Percentiles rank a stretch among this genome's conserved stretches.
phyloP scores from a whole-genome alignment of 2,113 vertebrate species.

The Cottus gobio region DNA sequence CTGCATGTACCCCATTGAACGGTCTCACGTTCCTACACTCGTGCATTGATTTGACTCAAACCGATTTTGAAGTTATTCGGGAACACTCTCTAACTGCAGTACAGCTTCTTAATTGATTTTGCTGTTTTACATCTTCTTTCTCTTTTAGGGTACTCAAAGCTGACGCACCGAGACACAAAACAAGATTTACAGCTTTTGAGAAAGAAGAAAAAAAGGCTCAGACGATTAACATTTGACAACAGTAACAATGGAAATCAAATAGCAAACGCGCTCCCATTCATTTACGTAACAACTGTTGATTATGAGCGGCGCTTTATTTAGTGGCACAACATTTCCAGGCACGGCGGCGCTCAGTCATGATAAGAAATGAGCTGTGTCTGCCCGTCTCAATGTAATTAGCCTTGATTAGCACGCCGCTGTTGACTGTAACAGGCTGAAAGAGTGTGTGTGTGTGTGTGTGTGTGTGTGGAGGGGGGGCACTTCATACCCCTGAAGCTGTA shows the following conservation, averaged over 20 bases:
- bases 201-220: not conserved
- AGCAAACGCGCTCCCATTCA: conserved; percentile 22
- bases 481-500: not conserved
- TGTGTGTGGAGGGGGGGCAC: not conserved
- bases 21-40: not conserved
- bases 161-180: not conserved
- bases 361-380: conserved; percentile 68
- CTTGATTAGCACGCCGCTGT: conserved; percentile 72
- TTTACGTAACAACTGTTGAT: conserved; percentile 59
- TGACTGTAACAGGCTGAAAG: conserved; percentile 55
- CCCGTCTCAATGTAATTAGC: conserved; percentile 73
- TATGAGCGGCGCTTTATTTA: conserved; percentile 50
- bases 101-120: not conserved
- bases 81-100: not conserved
- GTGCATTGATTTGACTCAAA: not conserved
- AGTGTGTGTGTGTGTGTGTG: not conserved
- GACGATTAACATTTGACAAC: conserved; percentile 46
- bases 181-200: conserved; percentile 22
- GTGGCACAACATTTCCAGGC: conserved; percentile 22
- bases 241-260: conserved; percentile 32
- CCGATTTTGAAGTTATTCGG: rapidly evolving
- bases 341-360: conserved; percentile 52
- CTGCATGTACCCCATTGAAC: not conserved
- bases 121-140: not conserved
- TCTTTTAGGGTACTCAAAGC: not conserved